phyloP scores from a whole-genome alignment of 2,113 vertebrate genomes.

The Sander vitreus region DNA sequence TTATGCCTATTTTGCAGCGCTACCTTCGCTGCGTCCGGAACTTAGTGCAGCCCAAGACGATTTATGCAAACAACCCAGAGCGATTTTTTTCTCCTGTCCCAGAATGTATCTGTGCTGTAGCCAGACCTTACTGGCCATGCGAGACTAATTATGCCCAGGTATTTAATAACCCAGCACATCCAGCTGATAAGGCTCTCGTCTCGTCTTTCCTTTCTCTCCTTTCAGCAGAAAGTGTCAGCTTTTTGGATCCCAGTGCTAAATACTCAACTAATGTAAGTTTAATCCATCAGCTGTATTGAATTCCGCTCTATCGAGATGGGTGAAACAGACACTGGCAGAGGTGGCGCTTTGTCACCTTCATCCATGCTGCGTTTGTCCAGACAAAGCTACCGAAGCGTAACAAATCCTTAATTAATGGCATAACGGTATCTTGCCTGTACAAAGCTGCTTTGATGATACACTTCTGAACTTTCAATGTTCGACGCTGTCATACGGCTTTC shows the following conservation, averaged over 20 bases:
- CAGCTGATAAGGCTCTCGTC: slow-evolving; percentile 56
- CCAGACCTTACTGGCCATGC: no score
- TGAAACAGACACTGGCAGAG: slow-evolving; percentile 16
- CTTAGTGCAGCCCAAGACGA: no score
- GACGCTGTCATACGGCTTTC: slow-evolving; percentile 37
- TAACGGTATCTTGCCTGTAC: slow-evolving; percentile 21
- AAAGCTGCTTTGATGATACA: slow-evolving; percentile 41
- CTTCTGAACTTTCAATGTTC: slow-evolving; percentile 44
- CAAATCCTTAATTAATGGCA: slow-evolving; percentile 57
- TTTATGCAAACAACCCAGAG: no score
- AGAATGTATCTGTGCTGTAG: no score
- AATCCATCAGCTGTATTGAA: slow-evolving; percentile 55
- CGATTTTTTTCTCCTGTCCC: no score
- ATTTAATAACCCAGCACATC: slow-evolving; percentile 39
- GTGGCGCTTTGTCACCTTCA: slow-evolving; percentile 39
- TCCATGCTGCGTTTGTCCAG: slow-evolving; percentile 35
- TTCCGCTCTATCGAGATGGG: slow-evolving; percentile 25
- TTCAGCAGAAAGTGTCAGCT: slow-evolving; percentile 39
- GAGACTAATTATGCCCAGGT: slow-evolving; percentile 36
- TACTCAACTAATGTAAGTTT: slow-evolving; percentile 49
- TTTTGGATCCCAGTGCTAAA: slow-evolving; percentile 36
- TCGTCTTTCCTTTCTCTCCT: slow-evolving; percentile 32
- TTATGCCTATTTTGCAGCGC: no score
- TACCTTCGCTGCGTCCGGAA: no score
- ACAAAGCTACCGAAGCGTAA: slow-evolving; percentile 19